Evolutionary conservation across 2,888 invertebrate species (phyloP).

Genomic region (Drosophila cognata): DNA sequence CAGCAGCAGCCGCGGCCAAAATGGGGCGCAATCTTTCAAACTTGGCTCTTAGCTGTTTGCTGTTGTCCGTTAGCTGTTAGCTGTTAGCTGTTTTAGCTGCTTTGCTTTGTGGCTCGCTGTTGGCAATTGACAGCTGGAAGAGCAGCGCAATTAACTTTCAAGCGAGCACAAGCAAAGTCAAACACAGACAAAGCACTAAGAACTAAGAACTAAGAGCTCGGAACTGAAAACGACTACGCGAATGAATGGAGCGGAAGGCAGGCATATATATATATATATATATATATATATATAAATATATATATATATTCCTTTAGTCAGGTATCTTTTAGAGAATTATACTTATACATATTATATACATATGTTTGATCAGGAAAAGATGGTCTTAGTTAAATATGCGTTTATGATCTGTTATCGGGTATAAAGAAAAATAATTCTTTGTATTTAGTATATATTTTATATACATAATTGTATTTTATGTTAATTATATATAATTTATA

Average conservation of each 20-base stretch:
- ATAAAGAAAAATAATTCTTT: too few species aligned
- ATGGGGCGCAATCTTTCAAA: slow-evolving; percentile 45
- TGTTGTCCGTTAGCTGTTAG: not conserved
- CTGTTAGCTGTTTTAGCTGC: not conserved
- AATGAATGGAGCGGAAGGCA: slow-evolving; percentile 30
- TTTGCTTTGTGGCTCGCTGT: not conserved
- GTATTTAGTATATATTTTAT: too few species aligned
- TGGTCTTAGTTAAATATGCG: too few species aligned
- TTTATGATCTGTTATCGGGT: too few species aligned
- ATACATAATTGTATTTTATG: not conserved
- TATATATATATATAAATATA: not conserved
- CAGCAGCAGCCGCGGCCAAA: slow-evolving; percentile 7
- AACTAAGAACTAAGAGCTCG: not conserved
- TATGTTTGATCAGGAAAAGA: too few species aligned
- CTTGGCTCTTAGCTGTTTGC: slow-evolving; percentile 7
- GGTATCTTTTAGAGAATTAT: too few species aligned
- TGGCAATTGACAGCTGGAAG: slow-evolving; percentile 59
- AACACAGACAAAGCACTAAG: slow-evolving; percentile 19
- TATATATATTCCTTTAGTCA: not conserved
- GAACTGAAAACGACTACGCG: not conserved
- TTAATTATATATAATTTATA: not conserved
- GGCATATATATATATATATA: not conserved
- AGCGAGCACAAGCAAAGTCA: slow-evolving; percentile 46
- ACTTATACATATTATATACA: too few species aligned
- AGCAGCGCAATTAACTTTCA: slow-evolving; percentile 59